Base-by-base conservation (phyloP, 2,888 invertebrate species). In the Orchesella flavescens region DNA sequence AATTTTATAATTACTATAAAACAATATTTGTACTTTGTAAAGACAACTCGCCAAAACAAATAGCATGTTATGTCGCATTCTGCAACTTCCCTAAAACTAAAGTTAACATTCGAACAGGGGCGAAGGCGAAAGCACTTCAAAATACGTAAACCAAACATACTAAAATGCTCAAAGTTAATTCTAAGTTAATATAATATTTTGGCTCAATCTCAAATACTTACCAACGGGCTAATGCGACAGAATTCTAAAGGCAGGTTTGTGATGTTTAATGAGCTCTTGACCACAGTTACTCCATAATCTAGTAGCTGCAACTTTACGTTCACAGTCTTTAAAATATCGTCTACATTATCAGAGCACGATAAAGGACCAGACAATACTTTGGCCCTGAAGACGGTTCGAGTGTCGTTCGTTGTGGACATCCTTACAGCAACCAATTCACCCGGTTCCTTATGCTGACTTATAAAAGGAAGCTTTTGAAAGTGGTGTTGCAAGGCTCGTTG, bases 401-500 rank as follows among this genome's bases (percentile, higher is more conserved):
- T 2, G 4, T 23, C 34, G 13, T 69, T 53, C 3, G 17, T 21
- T 44, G 66, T 53, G 4, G 43, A n/a, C 17, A 85, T n/a, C 24
- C 57, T 66, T 7, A 85, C 85, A 19, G 81, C 83, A 0, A 81
- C 81, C 3, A 85, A 43, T 34, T 85, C 83, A 9, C 81, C 84
- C 10, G 74, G 78, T 10, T 61, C 71, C 10, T 59, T 77, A 61
- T 5, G 1, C 21, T 12, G 24, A n/a, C 9, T 13, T 23, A 13
- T 12, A 9, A 23, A 15, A 17, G 55, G 43, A 34, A 13, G 53
- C 59, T 1, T 21, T 15, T 46, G 21, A 19, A 55, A 72, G 43
- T 13, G 44, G 1, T 13, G 34, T 15, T 53, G 34, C 17, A 75
- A 7, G 5, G 21, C 19, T 1, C 53, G 4, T 13, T 65, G 74